A percentile compares a stretch with the other conserved stretches of the same genome.
phyloP scores from a whole-genome alignment of 2,797 vertebrate genomes.

The Sciurus carolinensis region DNA sequence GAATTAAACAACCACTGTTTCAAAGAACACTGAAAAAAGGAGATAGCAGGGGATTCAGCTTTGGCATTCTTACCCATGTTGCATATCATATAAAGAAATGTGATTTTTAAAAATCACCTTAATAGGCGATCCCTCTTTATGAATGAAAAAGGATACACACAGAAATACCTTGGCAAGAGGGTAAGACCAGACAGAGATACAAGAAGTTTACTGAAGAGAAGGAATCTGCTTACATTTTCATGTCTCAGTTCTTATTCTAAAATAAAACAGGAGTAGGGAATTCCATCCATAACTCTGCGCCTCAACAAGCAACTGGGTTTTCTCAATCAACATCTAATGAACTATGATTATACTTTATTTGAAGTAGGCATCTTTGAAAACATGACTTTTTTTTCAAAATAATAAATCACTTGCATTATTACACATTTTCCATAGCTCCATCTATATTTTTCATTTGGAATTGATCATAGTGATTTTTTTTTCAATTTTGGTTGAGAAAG shows the following conservation, averaged over 20 bases:
- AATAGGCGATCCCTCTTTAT: background rate
- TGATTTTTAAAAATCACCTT: background rate
- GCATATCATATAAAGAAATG: conserved; percentile 12
- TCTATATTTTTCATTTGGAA: background rate
- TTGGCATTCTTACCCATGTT: background rate
- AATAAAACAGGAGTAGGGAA: background rate
- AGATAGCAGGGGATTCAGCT: background rate
- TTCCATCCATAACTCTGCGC: background rate
- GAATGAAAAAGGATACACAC: background rate
- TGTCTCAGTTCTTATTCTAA: background rate
- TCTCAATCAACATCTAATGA: background rate
- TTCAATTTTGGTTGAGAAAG: too few species aligned
- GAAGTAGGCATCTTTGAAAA: background rate
- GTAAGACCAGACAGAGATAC: background rate
- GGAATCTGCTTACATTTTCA: background rate
- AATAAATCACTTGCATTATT: background rate
- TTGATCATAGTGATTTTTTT: background rate
- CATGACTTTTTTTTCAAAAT: background rate
- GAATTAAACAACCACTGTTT: background rate
- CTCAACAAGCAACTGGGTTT: background rate
- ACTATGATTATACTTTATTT: background rate
- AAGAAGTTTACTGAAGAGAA: background rate
- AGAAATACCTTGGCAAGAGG: background rate
- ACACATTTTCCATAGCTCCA: background rate
- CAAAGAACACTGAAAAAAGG: background rate